A percentile compares a stretch with the other conserved stretches of the same genome.
Conservation (phyloP, 2,888 invertebrate genomes). For the Drosophila ezoana region DNA sequence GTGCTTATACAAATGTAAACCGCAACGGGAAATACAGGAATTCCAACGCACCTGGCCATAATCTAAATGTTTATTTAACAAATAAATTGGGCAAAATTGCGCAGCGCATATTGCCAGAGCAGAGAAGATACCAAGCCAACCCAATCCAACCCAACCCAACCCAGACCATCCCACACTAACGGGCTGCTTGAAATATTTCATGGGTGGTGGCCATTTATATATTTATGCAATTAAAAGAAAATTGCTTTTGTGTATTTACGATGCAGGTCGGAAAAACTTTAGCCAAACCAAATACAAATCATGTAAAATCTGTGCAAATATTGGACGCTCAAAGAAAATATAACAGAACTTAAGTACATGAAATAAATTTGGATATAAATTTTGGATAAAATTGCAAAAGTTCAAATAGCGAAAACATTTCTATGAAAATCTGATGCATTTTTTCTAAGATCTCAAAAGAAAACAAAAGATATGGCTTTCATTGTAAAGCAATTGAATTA, state of each 20-base stretch:
- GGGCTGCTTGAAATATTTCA: slow-evolving; percentile 18
- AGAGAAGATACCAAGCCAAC: neutral
- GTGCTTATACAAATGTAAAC: slow-evolving; percentile 8
- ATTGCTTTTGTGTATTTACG: slow-evolving; percentile 33
- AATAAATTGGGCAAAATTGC: slow-evolving; percentile 62
- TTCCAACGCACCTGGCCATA: slow-evolving; percentile 46
- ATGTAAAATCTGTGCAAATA: slow-evolving; percentile 28
- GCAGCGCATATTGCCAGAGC: slow-evolving; percentile 32
- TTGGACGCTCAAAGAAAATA: slow-evolving; percentile 1
- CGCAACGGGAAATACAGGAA: slow-evolving; percentile 10
- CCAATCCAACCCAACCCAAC: neutral
- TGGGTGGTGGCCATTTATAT: slow-evolving; percentile 22
- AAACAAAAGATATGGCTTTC: no score
- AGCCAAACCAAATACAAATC: slow-evolving; percentile 12
- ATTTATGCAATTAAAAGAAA: slow-evolving; percentile 64
- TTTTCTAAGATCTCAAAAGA: neutral
- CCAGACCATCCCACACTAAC: neutral
- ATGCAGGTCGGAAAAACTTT: slow-evolving; percentile 26
- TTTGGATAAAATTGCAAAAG: neutral
- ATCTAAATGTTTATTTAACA: slow-evolving; percentile 63
- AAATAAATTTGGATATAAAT: neutral
- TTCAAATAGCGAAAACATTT: neutral
- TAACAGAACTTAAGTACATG: neutral
- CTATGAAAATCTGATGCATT: no score
- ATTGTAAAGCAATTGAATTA: no score